Percentiles rank a stretch among this genome's conserved stretches.
Evolutionary conservation across 2,797 vertebrate species (phyloP).

Genomic region (Myotis vivesi): DNA sequence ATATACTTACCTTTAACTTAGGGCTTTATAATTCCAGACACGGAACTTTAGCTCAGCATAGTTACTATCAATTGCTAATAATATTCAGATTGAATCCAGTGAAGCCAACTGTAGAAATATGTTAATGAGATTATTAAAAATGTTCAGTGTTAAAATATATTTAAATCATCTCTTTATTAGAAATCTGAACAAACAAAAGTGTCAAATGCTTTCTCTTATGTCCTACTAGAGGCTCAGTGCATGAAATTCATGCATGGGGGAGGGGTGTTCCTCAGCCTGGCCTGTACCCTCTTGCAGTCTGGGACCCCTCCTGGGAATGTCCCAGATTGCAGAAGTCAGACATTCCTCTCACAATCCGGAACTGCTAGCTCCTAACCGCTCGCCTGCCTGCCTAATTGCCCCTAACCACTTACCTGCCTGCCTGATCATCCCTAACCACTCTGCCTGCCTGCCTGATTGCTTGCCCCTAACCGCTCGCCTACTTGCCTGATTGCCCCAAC

Average conservation of each 20-base stretch:
- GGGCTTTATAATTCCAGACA: background rate
- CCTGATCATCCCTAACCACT: too few relatives aligned
- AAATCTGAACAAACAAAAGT: background rate
- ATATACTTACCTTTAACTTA: background rate
- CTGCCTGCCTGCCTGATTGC: too few relatives aligned
- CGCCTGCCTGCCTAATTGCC: too few relatives aligned
- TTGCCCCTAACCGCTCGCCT: too few relatives aligned
- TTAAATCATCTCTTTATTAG: background rate
- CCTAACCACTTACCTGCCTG: too few relatives aligned
- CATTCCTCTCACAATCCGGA: too few relatives aligned
- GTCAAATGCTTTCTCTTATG: background rate
- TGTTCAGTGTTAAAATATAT: background rate
- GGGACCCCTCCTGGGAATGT: too few relatives aligned
- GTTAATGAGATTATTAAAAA: background rate
- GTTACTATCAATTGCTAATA: background rate
- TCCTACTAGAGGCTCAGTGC: background rate
- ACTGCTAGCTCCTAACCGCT: accelerated
- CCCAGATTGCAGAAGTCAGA: too few relatives aligned
- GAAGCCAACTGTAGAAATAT: background rate
- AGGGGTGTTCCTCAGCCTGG: too few relatives aligned
- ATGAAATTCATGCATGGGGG: too few relatives aligned
- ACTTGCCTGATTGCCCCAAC: too few relatives aligned
- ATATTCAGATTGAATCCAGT: background rate
- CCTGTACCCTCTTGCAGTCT: too few relatives aligned
- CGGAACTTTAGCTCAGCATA: background rate